Evolutionary conservation across 2,797 vertebrate species (phyloP).

Genomic region (Calcarius lapponicus): DNA sequence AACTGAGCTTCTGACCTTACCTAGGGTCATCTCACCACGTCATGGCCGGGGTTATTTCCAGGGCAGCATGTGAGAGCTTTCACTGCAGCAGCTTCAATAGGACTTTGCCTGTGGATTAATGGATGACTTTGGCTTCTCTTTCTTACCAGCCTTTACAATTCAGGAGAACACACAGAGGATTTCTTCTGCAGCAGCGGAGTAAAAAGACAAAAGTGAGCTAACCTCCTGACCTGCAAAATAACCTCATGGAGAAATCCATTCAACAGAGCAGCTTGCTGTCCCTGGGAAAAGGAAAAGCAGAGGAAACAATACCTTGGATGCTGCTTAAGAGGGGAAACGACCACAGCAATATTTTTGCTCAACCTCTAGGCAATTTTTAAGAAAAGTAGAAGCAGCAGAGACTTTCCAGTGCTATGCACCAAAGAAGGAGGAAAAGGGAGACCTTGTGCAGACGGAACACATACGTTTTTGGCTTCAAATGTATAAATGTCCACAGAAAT

Average conservation of each 20-base stretch:
- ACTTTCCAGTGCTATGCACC: background rate
- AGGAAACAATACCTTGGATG: background rate
- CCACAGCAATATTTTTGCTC: background rate
- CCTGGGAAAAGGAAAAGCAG: constrained; percentile 16
- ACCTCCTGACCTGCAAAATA: constrained; percentile 44
- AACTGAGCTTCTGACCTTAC: constrained; percentile 37
- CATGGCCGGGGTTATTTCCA: constrained; percentile 45
- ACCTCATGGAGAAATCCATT: background rate
- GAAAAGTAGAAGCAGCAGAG: background rate
- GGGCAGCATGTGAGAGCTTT: constrained; percentile 53
- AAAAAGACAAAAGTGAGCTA: constrained; percentile 35
- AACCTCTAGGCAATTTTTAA: background rate
- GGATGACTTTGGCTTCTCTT: constrained; percentile 18
- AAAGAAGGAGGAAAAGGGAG: background rate
- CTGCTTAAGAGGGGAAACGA: background rate
- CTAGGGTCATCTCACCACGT: background rate
- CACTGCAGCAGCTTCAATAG: constrained; percentile 21
- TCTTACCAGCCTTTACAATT: constrained; percentile 23
- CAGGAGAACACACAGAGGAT: background rate
- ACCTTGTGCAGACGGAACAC: rapidly evolving
- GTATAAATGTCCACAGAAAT: background rate
- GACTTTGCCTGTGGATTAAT: constrained; percentile 36
- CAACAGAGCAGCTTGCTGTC: background rate
- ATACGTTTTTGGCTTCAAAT: rapidly evolving
- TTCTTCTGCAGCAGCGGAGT: background rate